Conservation (phyloP, 2,113 vertebrate species). For the Stictonetta naevosa region DNA sequence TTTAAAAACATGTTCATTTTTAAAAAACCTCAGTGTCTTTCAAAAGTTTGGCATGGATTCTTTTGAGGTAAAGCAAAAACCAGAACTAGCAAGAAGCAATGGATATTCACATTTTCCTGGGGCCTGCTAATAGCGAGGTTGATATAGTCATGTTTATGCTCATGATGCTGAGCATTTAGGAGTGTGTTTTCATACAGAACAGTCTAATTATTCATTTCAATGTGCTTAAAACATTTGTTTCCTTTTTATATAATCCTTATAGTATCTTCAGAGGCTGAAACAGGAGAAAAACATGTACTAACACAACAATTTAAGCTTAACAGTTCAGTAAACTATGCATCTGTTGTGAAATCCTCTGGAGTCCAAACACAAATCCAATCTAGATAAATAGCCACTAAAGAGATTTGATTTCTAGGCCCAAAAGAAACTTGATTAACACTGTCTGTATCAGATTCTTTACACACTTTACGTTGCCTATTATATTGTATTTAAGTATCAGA, state of each 20-base stretch:
- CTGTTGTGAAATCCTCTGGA: neutral
- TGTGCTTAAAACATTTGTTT: conserved; percentile 22
- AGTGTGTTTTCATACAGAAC: neutral
- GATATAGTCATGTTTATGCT: neutral
- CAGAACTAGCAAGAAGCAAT: neutral
- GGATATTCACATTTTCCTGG: neutral
- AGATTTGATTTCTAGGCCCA: conserved; percentile 51
- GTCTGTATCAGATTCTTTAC: conserved; percentile 53
- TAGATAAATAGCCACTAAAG: conserved; percentile 15
- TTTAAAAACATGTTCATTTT: neutral
- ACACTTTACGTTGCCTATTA: conserved; percentile 27
- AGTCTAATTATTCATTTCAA: neutral
- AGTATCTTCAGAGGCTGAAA: neutral
- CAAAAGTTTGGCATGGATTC: neutral
- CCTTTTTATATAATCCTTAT: neutral
- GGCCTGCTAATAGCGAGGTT: neutral
- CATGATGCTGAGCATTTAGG: neutral
- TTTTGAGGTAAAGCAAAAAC: neutral
- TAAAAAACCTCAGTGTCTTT: neutral
- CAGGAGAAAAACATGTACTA: neutral
- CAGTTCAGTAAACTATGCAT: neutral
- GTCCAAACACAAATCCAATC: conserved; percentile 31
- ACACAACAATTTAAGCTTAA: neutral
- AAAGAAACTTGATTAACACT: conserved; percentile 55
- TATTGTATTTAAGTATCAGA: conserved; percentile 30